phyloP scores from a whole-genome alignment of 2,113 vertebrate species.

The Nesospiza acunhae region DNA sequence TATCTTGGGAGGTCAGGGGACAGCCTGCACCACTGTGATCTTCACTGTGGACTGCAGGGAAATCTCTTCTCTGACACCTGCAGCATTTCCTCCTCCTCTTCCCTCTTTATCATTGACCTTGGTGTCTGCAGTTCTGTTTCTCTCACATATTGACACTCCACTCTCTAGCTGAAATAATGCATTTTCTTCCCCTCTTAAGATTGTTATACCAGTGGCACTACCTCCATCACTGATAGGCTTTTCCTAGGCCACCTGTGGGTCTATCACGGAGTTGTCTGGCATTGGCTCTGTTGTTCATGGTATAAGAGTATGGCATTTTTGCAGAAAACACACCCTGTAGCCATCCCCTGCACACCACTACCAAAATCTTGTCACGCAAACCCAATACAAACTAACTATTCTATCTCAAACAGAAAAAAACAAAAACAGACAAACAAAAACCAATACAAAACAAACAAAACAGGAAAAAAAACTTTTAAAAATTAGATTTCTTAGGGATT shows the following conservation, averaged over 20 bases:
- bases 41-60: accelerated
- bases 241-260: accelerated
- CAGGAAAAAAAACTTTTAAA: not conserved
- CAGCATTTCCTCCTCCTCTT: not conserved
- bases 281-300: not conserved
- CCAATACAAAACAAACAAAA: not conserved
- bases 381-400: not conserved
- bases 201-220: not conserved
- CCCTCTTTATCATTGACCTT: not conserved
- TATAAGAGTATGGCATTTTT: not conserved
- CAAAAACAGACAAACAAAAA: too few relatives aligned
- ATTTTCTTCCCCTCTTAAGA: not conserved
- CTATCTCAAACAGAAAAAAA: not conserved
- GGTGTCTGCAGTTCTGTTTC: not conserved
- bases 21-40: too few relatives aligned
- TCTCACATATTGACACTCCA: accelerated
- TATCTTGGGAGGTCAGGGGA: accelerated
- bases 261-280: accelerated
- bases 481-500: not conserved
- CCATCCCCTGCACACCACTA: accelerated
- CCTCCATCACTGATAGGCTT: accelerated
- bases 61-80: accelerated
- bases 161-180: not conserved
- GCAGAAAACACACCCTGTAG: not conserved
- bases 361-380: not conserved